Evolutionary conservation across 2,797 vertebrate species (phyloP), one percentile per base, ranked within the genome.

Genomic region (Thalassophryne amazonica): DNA sequence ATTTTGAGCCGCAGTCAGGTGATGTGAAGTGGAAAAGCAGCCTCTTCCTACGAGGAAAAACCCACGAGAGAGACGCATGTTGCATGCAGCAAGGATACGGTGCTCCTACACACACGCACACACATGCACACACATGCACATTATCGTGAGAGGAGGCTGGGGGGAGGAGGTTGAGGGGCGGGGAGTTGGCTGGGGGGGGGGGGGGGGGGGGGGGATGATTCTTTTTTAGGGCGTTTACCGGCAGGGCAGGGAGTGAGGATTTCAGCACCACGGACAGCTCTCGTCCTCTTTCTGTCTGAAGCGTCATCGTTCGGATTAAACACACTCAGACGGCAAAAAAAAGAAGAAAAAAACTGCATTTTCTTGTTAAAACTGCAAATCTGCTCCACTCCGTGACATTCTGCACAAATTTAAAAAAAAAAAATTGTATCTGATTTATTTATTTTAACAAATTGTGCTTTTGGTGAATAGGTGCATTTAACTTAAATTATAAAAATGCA

Each of bases 211-310:
- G 57, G 52, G 42, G 8, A n/a, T n/a, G n/a, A n/a, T n/a, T n/a
- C n/a, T n/a, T n/a, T 29, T 38, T 73, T 75, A 83, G 84, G 88
- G 88, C 87, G 88, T 89, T 84, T 69, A 88, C 87, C 85, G 50
- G 53, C 74, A 70, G 57, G 77, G 69, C 54, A 84, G 71, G n/a
- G 73, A 53, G 62, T 58, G 63, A 78, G 60, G 69, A 50, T 69
- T 81, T 86, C 80, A 87, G 81, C 13, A 86, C 85, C 84, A 80
- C 54, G 84, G 85, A 86, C 83, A 87, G 84, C 77, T 86, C 81
- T 74, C 38, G 21, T 2, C 27, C 42, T 27, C 43, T 22, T 14
- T 25, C 22, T 48, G 56, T 61, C 60, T 37, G 35, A 45, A 54
- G n/a, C n/a, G n/a, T n/a, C n/a, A n/a, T n/a, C n/a, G n/a, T n/a